phyloP scores from a whole-genome alignment of 2,113 vertebrate species.

The Motacilla tschutschensis region DNA sequence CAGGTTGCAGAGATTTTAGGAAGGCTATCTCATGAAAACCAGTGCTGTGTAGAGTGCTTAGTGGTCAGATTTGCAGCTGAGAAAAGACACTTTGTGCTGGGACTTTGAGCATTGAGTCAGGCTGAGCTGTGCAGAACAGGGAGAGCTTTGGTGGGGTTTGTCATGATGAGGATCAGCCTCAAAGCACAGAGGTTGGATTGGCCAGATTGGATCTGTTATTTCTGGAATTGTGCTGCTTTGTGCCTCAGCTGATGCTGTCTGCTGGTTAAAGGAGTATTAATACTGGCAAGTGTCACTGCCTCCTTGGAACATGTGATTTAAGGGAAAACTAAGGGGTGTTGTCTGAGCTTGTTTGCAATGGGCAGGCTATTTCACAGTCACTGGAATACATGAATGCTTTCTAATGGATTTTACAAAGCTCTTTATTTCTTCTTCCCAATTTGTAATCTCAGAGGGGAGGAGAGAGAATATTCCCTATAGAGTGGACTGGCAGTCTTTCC shows the following conservation, averaged over 20 bases:
- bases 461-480: neutral
- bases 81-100: rapidly evolving
- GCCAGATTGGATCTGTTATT: neutral
- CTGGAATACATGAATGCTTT: neutral
- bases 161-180: neutral
- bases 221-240: neutral
- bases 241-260: neutral
- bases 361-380: neutral
- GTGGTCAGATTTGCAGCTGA: neutral
- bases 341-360: neutral
- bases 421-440: neutral
- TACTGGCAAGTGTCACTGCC: neutral
- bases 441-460: neutral
- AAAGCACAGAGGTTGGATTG: neutral
- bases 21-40: neutral
- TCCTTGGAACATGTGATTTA: neutral
- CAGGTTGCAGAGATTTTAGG: neutral
- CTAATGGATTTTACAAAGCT: neutral
- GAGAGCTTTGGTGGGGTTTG: neutral
- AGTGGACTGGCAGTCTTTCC: neutral
- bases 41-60: neutral
- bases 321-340: neutral
- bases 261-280: neutral
- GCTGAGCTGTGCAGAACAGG: neutral
- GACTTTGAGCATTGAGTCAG: neutral